These are phyloP conservation scores for Panulirus ornatus DNA, from an alignment of 1,140 invertebrate species.

Conservation along the genomic window DNA sequence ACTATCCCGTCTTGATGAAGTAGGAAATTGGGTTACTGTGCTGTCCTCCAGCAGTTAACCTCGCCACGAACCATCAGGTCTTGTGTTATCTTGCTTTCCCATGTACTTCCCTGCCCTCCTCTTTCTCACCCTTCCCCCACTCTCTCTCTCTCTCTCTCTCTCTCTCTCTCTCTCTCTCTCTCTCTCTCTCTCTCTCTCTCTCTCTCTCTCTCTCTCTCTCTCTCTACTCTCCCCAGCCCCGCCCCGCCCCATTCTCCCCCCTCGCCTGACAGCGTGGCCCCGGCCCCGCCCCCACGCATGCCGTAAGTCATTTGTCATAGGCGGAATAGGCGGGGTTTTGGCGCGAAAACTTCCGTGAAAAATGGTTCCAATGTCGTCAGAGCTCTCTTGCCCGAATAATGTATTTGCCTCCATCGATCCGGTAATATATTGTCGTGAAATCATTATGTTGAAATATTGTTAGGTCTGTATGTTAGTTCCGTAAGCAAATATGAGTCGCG, in stretches of 20 bases:
- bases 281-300: background rate
- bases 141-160: background rate
- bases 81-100: background rate
- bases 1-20: too few relatives aligned
- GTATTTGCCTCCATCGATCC: conserved; percentile 42
- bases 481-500: too few relatives aligned
- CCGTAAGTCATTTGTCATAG: conserved; percentile 39
- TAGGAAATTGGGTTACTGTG: too few relatives aligned
- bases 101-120: background rate
- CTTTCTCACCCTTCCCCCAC: background rate
- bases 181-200: background rate
- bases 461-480: too few relatives aligned
- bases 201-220: conserved; percentile 6
- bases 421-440: conserved; percentile 27
- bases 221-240: background rate
- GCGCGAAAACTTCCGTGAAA: conserved; percentile 18
- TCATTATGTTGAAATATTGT: too few relatives aligned
- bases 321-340: conserved; percentile 21
- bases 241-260: background rate
- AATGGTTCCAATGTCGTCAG: background rate
- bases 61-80: background rate
- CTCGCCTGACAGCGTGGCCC: too few relatives aligned
- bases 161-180: background rate
- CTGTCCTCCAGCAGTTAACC: too few relatives aligned
- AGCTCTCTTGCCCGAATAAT: background rate